These are phyloP conservation scores for Leptopilina clavipes DNA, from an alignment of 1,140 invertebrate genomes.

Conservation along the genomic window DNA sequence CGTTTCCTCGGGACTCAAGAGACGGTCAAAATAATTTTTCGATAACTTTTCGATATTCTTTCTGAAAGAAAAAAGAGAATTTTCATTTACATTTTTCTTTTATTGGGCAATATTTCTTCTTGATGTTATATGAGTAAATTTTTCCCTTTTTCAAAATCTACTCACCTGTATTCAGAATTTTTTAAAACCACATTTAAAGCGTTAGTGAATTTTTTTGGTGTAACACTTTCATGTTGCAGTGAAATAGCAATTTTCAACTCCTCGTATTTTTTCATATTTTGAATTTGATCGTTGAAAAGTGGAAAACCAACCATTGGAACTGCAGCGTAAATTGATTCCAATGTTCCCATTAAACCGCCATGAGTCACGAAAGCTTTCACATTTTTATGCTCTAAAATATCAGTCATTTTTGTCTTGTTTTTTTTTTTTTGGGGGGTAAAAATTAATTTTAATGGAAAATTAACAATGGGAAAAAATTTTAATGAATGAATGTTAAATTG, in stretches of 20 bases:
- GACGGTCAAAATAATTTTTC: constrained; percentile 60
- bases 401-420: constrained; percentile 26
- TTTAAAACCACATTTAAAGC: constrained; percentile 64
- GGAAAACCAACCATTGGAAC: constrained; percentile 84
- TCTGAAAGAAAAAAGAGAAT: constrained; percentile 38
- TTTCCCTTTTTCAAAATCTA: background rate
- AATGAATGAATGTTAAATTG: constrained; percentile 55
- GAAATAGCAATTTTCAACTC: constrained; percentile 51
- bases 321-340: constrained; percentile 82
- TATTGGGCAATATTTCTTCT: background rate
- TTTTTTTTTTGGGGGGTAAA: background rate
- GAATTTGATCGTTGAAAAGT: constrained; percentile 81
- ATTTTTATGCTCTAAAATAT: constrained; percentile 80
- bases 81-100: background rate
- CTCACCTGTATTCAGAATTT: constrained; percentile 61
- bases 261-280: constrained; percentile 66
- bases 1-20: constrained; percentile 55
- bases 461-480: no score
- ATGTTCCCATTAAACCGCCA: constrained; percentile 81
- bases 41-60: constrained; percentile 63
- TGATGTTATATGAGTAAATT: background rate
- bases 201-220: constrained; percentile 57
- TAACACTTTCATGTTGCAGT: constrained; percentile 66
- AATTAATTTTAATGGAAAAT: background rate
- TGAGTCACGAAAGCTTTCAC: constrained; percentile 82